Evolutionary conservation across 92 coral and sea anemone species (phyloP), one percentile per base, ranked within the genome.

Genomic region (Palythoa caribaeorum): DNA sequence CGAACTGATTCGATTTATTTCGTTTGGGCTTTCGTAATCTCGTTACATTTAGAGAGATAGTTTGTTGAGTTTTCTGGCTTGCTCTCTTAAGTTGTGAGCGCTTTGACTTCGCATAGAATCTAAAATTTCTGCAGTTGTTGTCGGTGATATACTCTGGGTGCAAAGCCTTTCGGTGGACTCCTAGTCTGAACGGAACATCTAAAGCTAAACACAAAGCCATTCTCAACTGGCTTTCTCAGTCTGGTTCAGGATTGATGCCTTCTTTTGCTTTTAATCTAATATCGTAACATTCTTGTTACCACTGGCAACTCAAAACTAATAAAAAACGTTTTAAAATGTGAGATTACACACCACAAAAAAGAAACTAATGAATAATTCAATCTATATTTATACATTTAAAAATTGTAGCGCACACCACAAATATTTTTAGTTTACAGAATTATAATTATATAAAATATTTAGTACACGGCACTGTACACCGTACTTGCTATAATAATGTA

Each of bases 131-230:
- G 3, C 50, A 55, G 51, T 78, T 78, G 83, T 78, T 78, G 83
- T 78, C 83, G 3, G 21, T 3, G 55, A 54, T 36, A 17, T 78
- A 52, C 44, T 78, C 83, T 6, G 83, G 70, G 9, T 70, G 66
- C 53, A 36, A 78, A 35, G 70, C 83, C 55, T 68, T 57, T 13
- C 47, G 83, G 35, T 78, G 21, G 37, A 35, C 19, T 78, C 83
- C 83, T 0, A 78, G 70, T 54, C 55, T 15, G 37, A 52, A 78
- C 28, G 83, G 83, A 35, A 78, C 71, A 8, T 14, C 38, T n/a
- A 19, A 54, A 17, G 83, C 83, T 37, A 78, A 68, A 15, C 71
- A 21, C 15, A 78, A 20, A 4, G 71, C 83, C 83, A 78, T 78
- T 21, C 10, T 37, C 0, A 9, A 59, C 65, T 9, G 19, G 19